A percentile compares a stretch with the other conserved stretches of the same genome.
Evolutionary conservation across 1,140 invertebrate genomes (phyloP).

Genomic region (Phortica variegata): DNA sequence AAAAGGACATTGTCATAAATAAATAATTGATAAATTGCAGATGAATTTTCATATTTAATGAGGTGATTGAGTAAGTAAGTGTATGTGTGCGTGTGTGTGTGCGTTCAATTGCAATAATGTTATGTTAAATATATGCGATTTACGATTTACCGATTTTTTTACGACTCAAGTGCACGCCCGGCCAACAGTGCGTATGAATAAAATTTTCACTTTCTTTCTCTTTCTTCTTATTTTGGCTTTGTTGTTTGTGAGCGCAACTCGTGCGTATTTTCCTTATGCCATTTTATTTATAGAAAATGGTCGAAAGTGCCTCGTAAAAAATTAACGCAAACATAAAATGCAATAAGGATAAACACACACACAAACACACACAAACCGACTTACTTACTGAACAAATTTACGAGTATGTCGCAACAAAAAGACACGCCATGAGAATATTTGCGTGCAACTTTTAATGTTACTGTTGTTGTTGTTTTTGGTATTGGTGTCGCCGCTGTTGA

Average conservation of each 20-base stretch:
- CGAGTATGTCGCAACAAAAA: too few species aligned
- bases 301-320: constrained; percentile 44
- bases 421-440: not conserved
- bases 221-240: too few species aligned
- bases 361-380: not conserved
- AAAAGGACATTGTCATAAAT: constrained; percentile 47
- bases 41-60: constrained; percentile 55
- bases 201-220: too few species aligned
- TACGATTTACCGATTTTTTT: constrained; percentile 36
- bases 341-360: constrained; percentile 29
- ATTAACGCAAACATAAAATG: constrained; percentile 52
- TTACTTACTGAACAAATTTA: not conserved
- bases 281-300: constrained; percentile 38
- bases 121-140: constrained; percentile 54
- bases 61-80: constrained; percentile 15
- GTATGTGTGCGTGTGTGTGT: not conserved
- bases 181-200: constrained; percentile 49
- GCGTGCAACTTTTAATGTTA: not conserved
- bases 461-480: too few species aligned
- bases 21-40: constrained; percentile 55
- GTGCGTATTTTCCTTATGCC: too few species aligned
- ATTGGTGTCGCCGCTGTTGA: too few species aligned
- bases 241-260: too few species aligned
- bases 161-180: constrained; percentile 29
- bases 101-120: constrained; percentile 30